phyloP scores from a whole-genome alignment of 2,113 vertebrate genomes.

The Plecturocebus donacophilus region DNA sequence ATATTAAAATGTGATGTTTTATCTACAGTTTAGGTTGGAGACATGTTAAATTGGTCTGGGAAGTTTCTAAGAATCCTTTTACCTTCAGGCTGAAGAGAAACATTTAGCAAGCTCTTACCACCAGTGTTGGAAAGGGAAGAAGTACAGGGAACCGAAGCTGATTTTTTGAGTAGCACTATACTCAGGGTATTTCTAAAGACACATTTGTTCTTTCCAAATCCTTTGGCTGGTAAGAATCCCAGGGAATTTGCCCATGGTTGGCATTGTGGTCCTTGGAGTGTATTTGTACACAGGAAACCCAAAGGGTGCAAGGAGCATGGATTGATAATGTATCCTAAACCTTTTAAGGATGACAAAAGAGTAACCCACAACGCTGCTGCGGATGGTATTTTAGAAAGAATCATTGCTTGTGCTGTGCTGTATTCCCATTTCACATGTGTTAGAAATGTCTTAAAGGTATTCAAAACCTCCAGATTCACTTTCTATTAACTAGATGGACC shows the following conservation, averaged over 20 bases:
- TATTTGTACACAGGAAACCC: not conserved
- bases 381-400: not conserved
- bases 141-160: not conserved
- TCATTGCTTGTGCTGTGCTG: accelerated
- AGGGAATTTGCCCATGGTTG: not conserved
- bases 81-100: not conserved
- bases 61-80: not conserved
- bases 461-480: not conserved
- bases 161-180: not conserved
- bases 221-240: not conserved
- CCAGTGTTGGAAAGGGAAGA: not conserved
- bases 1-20: not conserved
- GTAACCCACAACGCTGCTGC: not conserved
- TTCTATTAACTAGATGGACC: not conserved
- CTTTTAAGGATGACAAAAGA: not conserved
- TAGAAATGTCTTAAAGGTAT: not conserved
- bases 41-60: not conserved
- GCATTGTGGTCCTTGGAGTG: not conserved
- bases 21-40: not conserved
- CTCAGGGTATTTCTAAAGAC: not conserved
- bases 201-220: not conserved
- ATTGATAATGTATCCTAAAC: not conserved
- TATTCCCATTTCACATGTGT: not conserved
- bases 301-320: not conserved
- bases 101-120: not conserved